These are phyloP conservation scores for Archivesica marissinica DNA, from an alignment of 1,140 invertebrate genomes.

Conservation along the genomic window DNA sequence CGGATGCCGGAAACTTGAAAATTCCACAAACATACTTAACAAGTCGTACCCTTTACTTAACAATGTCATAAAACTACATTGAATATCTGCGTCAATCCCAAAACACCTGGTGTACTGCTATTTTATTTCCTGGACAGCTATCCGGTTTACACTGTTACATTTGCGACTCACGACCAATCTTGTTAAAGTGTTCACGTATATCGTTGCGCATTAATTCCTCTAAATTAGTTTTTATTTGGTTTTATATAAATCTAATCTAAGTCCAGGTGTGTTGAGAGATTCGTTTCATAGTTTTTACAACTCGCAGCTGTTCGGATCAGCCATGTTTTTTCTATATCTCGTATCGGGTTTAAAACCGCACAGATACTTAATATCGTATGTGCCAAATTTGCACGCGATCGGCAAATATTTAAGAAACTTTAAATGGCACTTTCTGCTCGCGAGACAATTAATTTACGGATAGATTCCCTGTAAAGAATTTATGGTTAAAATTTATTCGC, in stretches of 20 bases:
- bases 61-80: constrained; percentile 29
- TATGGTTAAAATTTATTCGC: background rate
- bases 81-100: background rate
- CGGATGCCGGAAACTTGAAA: background rate
- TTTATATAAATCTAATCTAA: constrained; percentile 56
- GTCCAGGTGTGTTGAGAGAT: constrained; percentile 37
- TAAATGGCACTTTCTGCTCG: constrained; percentile 38
- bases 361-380: constrained; percentile 5
- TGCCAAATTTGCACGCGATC: constrained; percentile 41
- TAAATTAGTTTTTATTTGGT: constrained; percentile 54
- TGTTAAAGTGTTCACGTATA: constrained; percentile 46
- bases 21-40: background rate
- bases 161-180: constrained; percentile 6
- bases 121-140: constrained; percentile 22
- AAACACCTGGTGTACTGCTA: constrained; percentile 42
- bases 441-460: constrained; percentile 13
- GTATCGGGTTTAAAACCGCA: constrained; percentile 17
- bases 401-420: constrained; percentile 38
- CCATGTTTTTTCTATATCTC: constrained; percentile 10
- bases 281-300: constrained; percentile 24
- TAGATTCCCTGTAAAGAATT: constrained; percentile 23
- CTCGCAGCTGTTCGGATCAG: constrained; percentile 16
- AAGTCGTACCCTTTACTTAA: constrained; percentile 32
- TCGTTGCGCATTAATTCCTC: constrained; percentile 47
- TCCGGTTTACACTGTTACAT: background rate